phyloP scores from a whole-genome alignment of 2,797 vertebrate genomes.

The Thamnophis elegans region DNA sequence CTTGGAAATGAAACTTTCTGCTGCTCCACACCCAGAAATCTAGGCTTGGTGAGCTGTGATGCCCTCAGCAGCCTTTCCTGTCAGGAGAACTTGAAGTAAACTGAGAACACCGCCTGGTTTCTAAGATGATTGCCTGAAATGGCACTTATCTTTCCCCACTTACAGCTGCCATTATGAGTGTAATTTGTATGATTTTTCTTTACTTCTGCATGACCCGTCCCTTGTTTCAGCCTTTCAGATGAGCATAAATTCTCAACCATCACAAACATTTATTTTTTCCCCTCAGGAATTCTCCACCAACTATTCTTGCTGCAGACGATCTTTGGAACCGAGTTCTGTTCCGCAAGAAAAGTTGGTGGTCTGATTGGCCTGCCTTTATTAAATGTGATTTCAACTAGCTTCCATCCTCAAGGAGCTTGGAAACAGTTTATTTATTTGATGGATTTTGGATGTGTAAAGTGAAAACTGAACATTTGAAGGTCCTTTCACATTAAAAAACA shows the following conservation, averaged over 20 bases:
- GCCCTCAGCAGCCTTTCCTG: conserved; percentile 1
- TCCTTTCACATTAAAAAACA: neutral
- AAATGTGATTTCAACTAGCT: neutral
- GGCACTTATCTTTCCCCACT: neutral
- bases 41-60: neutral
- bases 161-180: neutral
- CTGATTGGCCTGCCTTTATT: neutral
- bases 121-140: conserved; percentile 1
- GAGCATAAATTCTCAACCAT: neutral
- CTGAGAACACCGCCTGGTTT: neutral
- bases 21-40: neutral
- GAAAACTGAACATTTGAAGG: neutral
- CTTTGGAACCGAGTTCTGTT: neutral
- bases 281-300: neutral
- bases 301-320: neutral
- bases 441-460: neutral
- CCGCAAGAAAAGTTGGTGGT: neutral
- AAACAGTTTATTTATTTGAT: neutral
- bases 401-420: neutral
- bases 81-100: neutral
- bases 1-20: neutral
- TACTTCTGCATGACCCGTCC: neutral
- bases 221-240: neutral
- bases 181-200: neutral
- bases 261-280: neutral